Conservation (phyloP, 2,888 invertebrate genomes). For the Drosophila antonietae region DNA sequence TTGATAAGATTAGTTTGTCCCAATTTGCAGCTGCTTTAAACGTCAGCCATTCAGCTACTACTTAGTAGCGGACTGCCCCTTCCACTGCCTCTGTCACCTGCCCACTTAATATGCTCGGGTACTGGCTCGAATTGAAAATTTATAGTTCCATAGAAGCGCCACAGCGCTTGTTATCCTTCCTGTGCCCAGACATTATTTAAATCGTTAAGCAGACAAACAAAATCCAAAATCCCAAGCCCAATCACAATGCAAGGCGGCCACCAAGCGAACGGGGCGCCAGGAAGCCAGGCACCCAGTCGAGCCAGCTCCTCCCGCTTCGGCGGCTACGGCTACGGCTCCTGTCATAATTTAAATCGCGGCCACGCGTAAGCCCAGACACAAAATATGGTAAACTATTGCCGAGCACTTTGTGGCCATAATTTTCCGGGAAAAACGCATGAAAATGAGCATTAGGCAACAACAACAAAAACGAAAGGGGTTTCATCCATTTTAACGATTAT, state of each 20-base stretch:
- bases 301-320: conserved; percentile 42
- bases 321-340: conserved; percentile 28
- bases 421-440: conserved; percentile 72
- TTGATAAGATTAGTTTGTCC: conserved; percentile 71
- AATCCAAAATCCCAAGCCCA: conserved; percentile 29
- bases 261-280: conserved; percentile 61
- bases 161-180: conserved; percentile 64
- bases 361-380: conserved; percentile 60
- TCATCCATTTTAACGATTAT: conserved; percentile 61
- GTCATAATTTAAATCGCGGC: conserved; percentile 72
- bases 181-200: conserved; percentile 63
- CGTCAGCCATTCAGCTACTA: conserved; percentile 10
- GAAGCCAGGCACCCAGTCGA: conserved; percentile 46
- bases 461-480: conserved; percentile 37
- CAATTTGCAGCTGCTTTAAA: conserved; percentile 53
- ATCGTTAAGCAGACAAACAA: conserved; percentile 54
- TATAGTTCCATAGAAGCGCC: conserved; percentile 65
- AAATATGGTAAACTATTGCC: conserved; percentile 69
- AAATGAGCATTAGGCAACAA: conserved; percentile 64
- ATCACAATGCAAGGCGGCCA: conserved; percentile 30
- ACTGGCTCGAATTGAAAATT: conserved; percentile 48
- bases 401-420: conserved; percentile 61
- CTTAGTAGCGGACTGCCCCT: conserved; percentile 13
- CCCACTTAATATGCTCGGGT: conserved; percentile 40
- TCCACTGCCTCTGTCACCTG: conserved; percentile 12